Evolutionary conservation across 2,113 vertebrate species (phyloP).

Genomic region (Danionella cerebrum): DNA sequence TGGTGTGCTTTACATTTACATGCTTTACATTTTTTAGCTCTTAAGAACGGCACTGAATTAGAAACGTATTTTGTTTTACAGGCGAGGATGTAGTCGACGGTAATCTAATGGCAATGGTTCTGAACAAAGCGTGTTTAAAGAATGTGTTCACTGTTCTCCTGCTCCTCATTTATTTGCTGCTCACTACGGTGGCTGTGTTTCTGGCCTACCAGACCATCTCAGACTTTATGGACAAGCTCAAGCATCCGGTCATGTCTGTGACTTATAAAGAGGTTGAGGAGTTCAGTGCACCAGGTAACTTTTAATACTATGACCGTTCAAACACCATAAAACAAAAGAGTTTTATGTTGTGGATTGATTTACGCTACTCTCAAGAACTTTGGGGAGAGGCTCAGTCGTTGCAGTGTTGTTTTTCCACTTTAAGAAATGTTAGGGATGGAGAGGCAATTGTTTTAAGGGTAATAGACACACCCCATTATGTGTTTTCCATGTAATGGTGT

Average conservation of each 20-base stretch:
- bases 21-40: background rate
- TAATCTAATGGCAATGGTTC: slow-evolving; percentile 54
- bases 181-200: slow-evolving; percentile 85
- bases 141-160: slow-evolving; percentile 86
- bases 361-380: too few species aligned
- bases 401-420: too few species aligned
- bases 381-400: too few species aligned
- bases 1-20: background rate
- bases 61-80: slow-evolving; percentile 1
- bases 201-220: slow-evolving; percentile 93
- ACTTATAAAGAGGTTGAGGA: slow-evolving; percentile 86
- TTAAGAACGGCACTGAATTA: background rate
- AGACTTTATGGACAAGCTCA: slow-evolving; percentile 87
- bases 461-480: too few species aligned
- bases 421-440: too few species aligned
- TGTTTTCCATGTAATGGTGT: too few species aligned
- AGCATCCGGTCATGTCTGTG: slow-evolving; percentile 93
- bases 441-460: too few species aligned
- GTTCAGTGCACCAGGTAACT: slow-evolving; percentile 84
- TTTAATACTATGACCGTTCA: background rate
- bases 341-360: too few species aligned
- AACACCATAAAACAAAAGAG: too few species aligned
- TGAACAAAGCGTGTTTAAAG: slow-evolving; percentile 89
- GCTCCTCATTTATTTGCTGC: slow-evolving; percentile 86
- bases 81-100: slow-evolving; percentile 47